phyloP scores from a whole-genome alignment of 2,113 vertebrate genomes.

The Erythrocercus mccallii region DNA sequence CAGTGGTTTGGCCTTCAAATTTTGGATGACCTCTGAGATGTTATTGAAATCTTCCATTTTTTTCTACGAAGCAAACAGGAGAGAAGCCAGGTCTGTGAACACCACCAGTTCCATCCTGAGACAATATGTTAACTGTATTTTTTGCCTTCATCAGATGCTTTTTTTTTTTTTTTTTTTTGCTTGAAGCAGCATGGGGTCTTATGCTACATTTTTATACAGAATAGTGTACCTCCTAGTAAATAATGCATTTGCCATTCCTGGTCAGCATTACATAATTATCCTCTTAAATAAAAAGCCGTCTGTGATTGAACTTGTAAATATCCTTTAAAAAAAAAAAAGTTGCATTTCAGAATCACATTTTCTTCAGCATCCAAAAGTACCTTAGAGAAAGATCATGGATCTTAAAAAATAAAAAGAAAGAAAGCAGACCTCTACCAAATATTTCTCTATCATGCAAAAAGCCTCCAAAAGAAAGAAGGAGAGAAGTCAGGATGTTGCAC shows the following conservation, averaged over 20 bases:
- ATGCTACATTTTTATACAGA: not conserved
- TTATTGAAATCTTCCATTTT: not conserved
- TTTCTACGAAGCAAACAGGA: not conserved
- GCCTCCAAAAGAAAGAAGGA: not conserved
- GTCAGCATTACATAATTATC: not conserved
- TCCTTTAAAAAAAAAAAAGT: not conserved
- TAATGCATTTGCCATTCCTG: not conserved
- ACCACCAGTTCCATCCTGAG: not conserved
- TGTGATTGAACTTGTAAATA: not conserved
- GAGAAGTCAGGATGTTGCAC: not conserved
- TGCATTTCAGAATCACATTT: not conserved
- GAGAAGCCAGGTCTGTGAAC: not conserved
- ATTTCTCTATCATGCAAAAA: not conserved
- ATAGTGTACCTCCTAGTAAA: not conserved
- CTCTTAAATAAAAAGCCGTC: not conserved
- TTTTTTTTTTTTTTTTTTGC: not conserved
- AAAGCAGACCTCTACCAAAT: not conserved
- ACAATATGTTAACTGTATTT: not conserved
- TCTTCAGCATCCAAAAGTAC: not conserved
- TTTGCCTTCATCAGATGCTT: not conserved
- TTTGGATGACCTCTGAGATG: not conserved
- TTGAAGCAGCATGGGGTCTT: not conserved
- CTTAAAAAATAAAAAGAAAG: not conserved
- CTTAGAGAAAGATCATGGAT: not conserved
- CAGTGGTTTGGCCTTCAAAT: not conserved